Evolutionary conservation across 35 echinoderm and acorn worm genomes (phyloP).

Genomic region (Antedon bifida): DNA sequence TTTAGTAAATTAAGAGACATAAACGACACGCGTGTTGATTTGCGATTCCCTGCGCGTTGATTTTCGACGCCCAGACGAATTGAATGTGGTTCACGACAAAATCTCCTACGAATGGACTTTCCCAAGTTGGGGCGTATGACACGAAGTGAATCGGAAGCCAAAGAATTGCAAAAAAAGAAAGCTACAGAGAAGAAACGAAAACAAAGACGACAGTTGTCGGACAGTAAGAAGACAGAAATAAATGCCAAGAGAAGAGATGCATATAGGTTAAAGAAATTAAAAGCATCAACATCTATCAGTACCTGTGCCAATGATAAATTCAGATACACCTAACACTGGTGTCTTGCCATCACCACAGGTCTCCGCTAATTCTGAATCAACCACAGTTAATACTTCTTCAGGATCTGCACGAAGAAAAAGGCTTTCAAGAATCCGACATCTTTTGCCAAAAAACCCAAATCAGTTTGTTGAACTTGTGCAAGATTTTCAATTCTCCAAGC

Average conservation of each 20-base stretch:
- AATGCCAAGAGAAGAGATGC: conserved; percentile 7
- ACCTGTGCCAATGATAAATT: conserved; percentile 6
- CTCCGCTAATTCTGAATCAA: not conserved
- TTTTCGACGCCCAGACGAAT: no score
- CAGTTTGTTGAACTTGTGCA: conserved; percentile 8
- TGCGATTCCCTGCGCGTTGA: no score
- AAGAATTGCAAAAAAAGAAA: not conserved
- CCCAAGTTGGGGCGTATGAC: not conserved
- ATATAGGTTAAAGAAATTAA: conserved; percentile 3
- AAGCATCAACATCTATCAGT: not conserved
- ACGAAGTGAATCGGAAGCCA: not conserved
- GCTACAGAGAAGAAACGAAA: not conserved
- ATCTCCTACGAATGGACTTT: no score
- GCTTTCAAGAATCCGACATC: not conserved
- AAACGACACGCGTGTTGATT: no score
- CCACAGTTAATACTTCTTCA: conserved; percentile 6
- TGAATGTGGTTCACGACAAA: no score
- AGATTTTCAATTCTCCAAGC: conserved; percentile 3
- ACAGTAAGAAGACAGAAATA: not conserved
- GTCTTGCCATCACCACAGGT: not conserved
- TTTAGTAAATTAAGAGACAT: no score
- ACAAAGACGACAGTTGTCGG: conserved; percentile 9
- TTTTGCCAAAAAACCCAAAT: not conserved
- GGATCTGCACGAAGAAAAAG: conserved; percentile 11
- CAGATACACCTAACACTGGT: not conserved